Percentiles rank a stretch among this genome's conserved stretches.
phyloP scores from a whole-genome alignment of 2,113 vertebrate species.

The Rynchops niger region DNA sequence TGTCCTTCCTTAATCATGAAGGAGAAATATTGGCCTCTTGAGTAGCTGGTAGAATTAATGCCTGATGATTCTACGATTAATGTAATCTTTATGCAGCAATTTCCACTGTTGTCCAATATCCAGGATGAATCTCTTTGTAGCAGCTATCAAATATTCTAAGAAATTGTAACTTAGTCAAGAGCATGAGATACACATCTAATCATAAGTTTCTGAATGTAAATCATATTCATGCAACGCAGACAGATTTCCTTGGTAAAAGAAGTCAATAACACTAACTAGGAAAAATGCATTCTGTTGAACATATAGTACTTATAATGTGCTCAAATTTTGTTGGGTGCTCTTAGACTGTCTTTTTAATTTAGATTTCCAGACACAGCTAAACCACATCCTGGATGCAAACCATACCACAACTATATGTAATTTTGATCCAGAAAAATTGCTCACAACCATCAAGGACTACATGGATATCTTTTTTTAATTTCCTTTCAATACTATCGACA shows the following conservation, averaged over 20 bases:
- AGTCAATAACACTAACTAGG: conserved; percentile 4
- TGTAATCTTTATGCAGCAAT: conserved; percentile 10
- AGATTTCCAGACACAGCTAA: conserved; percentile 13
- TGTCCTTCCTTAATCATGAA: neutral
- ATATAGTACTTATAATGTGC: neutral
- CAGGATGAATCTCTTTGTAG: neutral
- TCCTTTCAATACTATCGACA: neutral
- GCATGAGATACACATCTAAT: neutral
- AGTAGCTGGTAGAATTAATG: conserved; percentile 1
- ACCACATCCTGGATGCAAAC: neutral
- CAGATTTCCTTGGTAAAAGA: neutral
- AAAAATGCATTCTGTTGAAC: neutral
- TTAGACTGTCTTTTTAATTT: neutral
- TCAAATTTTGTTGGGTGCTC: neutral
- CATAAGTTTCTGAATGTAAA: neutral
- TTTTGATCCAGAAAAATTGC: neutral
- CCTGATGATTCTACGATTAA: neutral
- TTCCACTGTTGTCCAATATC: neutral
- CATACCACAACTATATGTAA: neutral
- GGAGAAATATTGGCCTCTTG: neutral
- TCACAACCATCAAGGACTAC: neutral
- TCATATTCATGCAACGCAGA: neutral
- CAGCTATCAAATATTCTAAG: neutral
- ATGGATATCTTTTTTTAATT: neutral
- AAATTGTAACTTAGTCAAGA: neutral